A percentile compares a stretch with the other conserved stretches of the same genome.
Conservation (phyloP, 2,888 invertebrate species). For the Amorpha juglandis region DNA sequence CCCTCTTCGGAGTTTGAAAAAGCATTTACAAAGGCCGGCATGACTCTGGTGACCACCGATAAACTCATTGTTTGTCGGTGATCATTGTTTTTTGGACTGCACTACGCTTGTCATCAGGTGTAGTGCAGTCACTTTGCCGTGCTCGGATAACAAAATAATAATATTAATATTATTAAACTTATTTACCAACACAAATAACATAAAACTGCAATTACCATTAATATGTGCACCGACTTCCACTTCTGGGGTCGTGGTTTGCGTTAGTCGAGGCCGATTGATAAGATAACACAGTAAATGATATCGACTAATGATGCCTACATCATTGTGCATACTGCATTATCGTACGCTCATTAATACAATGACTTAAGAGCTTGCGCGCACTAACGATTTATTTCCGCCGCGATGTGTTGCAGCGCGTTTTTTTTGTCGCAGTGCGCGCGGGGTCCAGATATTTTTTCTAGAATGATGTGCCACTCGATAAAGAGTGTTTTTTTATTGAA, state of each 20-base stretch:
- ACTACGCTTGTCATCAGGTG: too few species aligned
- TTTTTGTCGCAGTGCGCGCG: not conserved
- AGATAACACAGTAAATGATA: conserved; percentile 24
- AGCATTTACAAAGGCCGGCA: too few species aligned
- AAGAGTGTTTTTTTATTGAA: too few species aligned
- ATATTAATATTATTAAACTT: not conserved
- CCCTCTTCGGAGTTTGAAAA: too few species aligned
- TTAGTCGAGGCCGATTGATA: conserved; percentile 26
- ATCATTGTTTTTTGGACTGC: too few species aligned
- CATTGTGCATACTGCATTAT: conserved; percentile 23
- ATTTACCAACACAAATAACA: conserved; percentile 1
- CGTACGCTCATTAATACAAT: conserved; percentile 14
- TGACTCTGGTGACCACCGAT: too few species aligned
- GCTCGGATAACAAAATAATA: too few species aligned
- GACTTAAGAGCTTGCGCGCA: not conserved
- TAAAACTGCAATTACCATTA: not conserved
- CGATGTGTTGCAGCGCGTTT: not conserved
- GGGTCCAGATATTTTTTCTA: not conserved
- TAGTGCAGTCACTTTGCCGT: too few species aligned
- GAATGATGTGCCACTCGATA: too few species aligned
- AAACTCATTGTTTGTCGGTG: too few species aligned
- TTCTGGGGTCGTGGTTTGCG: conserved; percentile 27
- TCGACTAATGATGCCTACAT: conserved; percentile 22
- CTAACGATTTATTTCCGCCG: too few species aligned
- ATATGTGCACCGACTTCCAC: conserved; percentile 13